A percentile compares a stretch with the other conserved stretches of the same genome.
These are phyloP conservation scores for Ursus arctos DNA, from an alignment of 2,113 vertebrate genomes.

Conservation along the genomic window DNA sequence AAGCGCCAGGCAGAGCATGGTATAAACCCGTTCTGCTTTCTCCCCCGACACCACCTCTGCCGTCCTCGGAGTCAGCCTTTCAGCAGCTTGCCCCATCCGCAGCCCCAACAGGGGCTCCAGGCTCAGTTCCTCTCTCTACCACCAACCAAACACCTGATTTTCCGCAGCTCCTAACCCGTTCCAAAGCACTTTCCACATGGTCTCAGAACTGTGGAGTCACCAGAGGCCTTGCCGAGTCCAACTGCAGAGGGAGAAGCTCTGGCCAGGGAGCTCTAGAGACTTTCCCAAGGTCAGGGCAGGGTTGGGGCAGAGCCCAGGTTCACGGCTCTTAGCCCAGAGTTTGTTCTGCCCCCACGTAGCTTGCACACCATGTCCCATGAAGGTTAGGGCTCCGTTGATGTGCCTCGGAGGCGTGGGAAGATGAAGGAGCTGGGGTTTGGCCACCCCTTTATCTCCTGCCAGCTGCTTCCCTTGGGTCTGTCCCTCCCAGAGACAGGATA, in stretches of 20 bases:
- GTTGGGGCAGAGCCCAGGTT: not conserved
- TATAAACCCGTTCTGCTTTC: not conserved
- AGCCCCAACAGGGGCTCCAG: not conserved
- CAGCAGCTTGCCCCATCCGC: not conserved
- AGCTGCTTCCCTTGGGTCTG: not conserved
- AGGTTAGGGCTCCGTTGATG: not conserved
- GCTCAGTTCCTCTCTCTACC: not conserved
- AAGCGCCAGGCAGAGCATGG: not conserved
- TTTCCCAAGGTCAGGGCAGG: not conserved
- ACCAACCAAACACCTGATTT: not conserved
- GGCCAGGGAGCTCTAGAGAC: not conserved
- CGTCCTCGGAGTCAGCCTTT: not conserved
- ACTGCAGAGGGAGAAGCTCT: not conserved
- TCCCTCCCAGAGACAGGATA: not conserved
- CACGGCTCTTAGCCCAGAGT: not conserved
- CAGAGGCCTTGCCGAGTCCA: not conserved
- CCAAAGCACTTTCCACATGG: constrained; percentile 9
- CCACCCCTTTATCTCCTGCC: not conserved
- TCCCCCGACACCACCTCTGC: not conserved
- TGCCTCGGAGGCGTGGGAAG: not conserved
- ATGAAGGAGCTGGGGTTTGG: not conserved
- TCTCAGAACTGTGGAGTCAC: not conserved
- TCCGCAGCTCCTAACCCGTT: not conserved
- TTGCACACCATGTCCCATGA: not conserved
- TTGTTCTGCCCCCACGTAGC: not conserved